Evolutionary conservation across 2,797 vertebrate species (phyloP).

Genomic region (Hydrocynus forskahlii): DNA sequence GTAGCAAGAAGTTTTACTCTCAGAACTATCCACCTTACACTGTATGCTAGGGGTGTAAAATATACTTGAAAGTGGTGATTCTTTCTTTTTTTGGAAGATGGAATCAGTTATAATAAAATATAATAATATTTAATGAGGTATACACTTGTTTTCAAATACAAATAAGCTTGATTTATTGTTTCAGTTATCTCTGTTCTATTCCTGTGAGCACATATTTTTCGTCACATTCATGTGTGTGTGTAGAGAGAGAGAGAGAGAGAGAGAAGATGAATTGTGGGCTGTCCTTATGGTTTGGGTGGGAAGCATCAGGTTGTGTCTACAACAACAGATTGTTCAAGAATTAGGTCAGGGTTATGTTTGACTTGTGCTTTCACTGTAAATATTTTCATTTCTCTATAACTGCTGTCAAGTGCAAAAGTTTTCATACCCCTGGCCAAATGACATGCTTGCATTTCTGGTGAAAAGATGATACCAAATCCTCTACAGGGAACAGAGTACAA

Average conservation of each 20-base stretch:
- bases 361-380: conserved; percentile 1
- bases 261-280: background rate
- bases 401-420: no score
- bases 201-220: no score
- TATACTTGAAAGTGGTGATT: background rate
- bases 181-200: no score
- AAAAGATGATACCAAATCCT: no score
- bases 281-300: background rate
- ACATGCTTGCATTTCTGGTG: no score
- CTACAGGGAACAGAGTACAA: no score
- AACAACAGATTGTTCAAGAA: background rate
- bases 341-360: conserved; percentile 2
- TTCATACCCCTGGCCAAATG: no score
- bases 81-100: background rate
- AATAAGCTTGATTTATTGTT: no score
- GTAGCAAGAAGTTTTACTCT: conserved; percentile 8
- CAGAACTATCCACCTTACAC: background rate
- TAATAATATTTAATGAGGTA: no score
- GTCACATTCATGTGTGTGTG: no score
- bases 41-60: background rate
- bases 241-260: background rate
- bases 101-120: background rate
- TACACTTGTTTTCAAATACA: no score
- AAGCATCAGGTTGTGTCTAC: background rate
- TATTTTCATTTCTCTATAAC: background rate